These are phyloP conservation scores for Nephotettix cincticeps DNA, from an alignment of 1,140 invertebrate genomes.

Conservation along the genomic window DNA sequence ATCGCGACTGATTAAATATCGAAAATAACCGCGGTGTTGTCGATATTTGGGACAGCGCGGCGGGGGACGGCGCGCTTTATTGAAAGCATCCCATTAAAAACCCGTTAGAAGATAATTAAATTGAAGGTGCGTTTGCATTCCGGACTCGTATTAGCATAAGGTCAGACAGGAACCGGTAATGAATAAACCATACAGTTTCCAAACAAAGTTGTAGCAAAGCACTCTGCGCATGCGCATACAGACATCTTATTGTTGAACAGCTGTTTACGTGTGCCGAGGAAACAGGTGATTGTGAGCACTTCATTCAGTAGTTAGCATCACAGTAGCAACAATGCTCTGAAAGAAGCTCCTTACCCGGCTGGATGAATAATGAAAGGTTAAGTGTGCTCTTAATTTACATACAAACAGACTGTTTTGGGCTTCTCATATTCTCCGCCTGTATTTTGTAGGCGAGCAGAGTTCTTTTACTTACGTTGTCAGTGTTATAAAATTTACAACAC, in stretches of 20 bases:
- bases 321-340: not conserved
- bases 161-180: not conserved
- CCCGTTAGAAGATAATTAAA: slow-evolving; percentile 21
- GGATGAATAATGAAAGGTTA: slow-evolving; percentile 6
- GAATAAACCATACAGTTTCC: slow-evolving; percentile 8
- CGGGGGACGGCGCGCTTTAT: not conserved
- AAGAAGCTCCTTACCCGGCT: not conserved
- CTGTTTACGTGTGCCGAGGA: not conserved
- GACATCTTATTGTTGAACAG: slow-evolving; percentile 4
- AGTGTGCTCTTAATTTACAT: slow-evolving; percentile 8
- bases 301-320: not conserved
- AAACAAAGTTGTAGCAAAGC: not conserved
- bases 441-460: no score
- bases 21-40: not conserved
- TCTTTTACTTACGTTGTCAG: no score
- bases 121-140: slow-evolving; percentile 16
- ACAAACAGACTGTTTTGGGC: not conserved
- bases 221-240: slow-evolving; percentile 4
- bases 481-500: no score
- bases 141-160: not conserved
- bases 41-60: not conserved
- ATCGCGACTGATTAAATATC: not conserved
- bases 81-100: slow-evolving; percentile 9
- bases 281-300: not conserved
- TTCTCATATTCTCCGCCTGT: no score